Evolutionary conservation across 2,797 vertebrate genomes (phyloP).

Genomic region (Coreius guichenoti): DNA sequence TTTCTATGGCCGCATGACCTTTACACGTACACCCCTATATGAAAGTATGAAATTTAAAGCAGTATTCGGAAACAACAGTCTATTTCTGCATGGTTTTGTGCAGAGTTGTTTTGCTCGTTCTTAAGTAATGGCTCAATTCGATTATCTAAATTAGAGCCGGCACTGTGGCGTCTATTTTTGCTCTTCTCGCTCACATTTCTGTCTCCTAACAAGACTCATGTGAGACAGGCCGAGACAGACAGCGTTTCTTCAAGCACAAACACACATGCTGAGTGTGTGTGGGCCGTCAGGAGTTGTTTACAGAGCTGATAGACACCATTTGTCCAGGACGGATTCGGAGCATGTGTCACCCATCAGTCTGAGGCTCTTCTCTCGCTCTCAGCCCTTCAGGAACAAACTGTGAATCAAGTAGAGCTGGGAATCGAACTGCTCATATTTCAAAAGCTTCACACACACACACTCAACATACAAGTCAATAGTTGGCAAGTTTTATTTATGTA

Average conservation of each 20-base stretch:
- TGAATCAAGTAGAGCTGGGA: neutral
- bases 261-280: slow-evolving; percentile 36
- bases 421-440: neutral
- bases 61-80: slow-evolving; percentile 59
- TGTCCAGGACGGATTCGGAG: slow-evolving; percentile 50
- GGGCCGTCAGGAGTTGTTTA: slow-evolving; percentile 57
- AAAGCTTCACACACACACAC: neutral
- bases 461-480: too few relatives aligned
- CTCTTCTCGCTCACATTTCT: slow-evolving; percentile 27
- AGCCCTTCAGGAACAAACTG: neutral
- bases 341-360: slow-evolving; percentile 59
- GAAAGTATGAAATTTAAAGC: slow-evolving; percentile 75
- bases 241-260: neutral
- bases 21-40: slow-evolving; percentile 72
- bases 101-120: neutral
- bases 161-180: slow-evolving; percentile 47
- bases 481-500: too few relatives aligned
- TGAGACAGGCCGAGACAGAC: slow-evolving; percentile 55
- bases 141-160: slow-evolving; percentile 56
- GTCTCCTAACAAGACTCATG: slow-evolving; percentile 63
- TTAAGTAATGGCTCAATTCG: slow-evolving; percentile 51
- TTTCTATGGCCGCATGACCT: slow-evolving; percentile 72
- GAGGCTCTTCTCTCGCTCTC: neutral
- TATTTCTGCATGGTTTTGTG: neutral
- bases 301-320: slow-evolving; percentile 63